A percentile compares a stretch with the other conserved stretches of the same genome.
These are phyloP conservation scores for Ametastegia equiseti DNA, from an alignment of 2,888 invertebrate genomes.

Conservation along the genomic window DNA sequence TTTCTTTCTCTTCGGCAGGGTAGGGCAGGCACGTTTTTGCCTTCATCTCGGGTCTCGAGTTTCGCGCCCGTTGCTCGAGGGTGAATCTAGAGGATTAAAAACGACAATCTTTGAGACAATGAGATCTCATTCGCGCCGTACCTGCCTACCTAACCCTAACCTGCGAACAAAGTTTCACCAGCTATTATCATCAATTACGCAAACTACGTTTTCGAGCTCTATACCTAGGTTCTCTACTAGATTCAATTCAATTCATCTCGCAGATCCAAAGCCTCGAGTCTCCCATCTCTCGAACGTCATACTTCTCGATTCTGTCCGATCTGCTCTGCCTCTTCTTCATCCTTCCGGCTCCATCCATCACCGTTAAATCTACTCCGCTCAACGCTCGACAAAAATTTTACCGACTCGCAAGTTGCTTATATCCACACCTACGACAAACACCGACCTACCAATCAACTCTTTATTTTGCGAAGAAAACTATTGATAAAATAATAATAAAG, in stretches of 20 bases:
- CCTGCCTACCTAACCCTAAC: too few relatives aligned
- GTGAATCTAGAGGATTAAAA: slow-evolving; percentile 21
- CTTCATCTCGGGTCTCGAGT: neutral
- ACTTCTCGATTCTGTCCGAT: neutral
- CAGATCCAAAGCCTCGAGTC: neutral
- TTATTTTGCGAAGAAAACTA: too few relatives aligned
- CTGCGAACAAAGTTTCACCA: neutral
- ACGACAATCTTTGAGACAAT: slow-evolving; percentile 15
- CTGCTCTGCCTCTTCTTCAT: too few relatives aligned
- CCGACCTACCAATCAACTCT: too few relatives aligned
- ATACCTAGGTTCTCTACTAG: too few relatives aligned
- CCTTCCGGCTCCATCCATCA: neutral
- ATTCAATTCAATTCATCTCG: neutral
- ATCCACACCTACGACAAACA: too few relatives aligned
- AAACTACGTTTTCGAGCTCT: neutral
- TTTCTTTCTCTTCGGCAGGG: too few relatives aligned
- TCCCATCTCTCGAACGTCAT: neutral
- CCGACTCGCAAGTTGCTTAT: too few relatives aligned
- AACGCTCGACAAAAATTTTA: too few relatives aligned
- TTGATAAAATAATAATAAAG: too few relatives aligned
- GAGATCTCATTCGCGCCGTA: neutral
- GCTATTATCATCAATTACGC: slow-evolving; percentile 7
- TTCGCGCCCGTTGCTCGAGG: neutral
- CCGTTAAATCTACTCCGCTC: neutral
- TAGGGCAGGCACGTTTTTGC: neutral